phyloP scores from a whole-genome alignment of 1,140 invertebrate genomes.

The Archegozetes longisetosus region DNA sequence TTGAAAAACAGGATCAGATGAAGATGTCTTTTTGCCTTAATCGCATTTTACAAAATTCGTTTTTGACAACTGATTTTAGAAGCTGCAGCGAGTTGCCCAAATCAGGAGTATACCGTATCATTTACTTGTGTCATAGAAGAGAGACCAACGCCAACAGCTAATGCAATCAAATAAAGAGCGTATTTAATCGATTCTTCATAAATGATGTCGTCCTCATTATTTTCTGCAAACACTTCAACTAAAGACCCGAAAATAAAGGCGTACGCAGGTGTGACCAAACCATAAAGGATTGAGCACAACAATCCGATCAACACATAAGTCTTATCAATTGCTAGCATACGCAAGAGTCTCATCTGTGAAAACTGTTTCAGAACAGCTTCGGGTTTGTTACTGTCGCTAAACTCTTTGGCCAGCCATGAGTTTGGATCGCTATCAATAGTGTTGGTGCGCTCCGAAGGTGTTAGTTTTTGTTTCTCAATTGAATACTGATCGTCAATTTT shows the following conservation, averaged over 20 bases:
- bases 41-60: no score
- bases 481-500: not conserved
- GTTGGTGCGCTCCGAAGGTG: not conserved
- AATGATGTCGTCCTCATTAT: not conserved
- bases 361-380: not conserved
- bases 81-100: no score
- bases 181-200: not conserved
- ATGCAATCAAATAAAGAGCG: not conserved
- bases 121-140: not conserved
- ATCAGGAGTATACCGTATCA: no score
- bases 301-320: not conserved
- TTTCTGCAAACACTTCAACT: conserved; percentile 3
- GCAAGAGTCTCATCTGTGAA: not conserved
- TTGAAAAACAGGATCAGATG: no score
- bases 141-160: conserved; percentile 4
- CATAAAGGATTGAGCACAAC: conserved; percentile 13
- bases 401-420: not conserved
- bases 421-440: not conserved
- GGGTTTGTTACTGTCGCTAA: not conserved
- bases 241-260: conserved; percentile 15
- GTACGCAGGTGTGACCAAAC: conserved; percentile 11
- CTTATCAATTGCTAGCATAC: conserved; percentile 2
- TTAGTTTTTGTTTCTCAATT: not conserved
- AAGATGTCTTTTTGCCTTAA: no score
- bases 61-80: no score